Conservation (phyloP, 2,113 vertebrate species). For the Daphoenositta chrysoptera region DNA sequence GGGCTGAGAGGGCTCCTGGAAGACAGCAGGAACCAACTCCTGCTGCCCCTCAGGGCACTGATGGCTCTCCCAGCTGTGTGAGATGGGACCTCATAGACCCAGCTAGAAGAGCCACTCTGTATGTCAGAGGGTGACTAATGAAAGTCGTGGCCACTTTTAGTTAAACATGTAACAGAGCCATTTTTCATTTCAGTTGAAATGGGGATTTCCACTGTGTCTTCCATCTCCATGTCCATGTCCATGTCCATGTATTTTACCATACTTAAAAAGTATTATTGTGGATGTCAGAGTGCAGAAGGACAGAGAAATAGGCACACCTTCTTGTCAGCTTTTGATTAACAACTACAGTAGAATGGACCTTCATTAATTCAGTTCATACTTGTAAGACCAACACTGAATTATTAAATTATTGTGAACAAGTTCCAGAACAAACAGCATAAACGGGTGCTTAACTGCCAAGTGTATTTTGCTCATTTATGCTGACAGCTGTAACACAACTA, state of each 20-base stretch:
- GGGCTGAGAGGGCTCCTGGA: neutral
- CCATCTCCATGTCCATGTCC: neutral
- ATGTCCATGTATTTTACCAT: neutral
- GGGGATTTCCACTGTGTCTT: neutral
- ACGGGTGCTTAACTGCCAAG: neutral
- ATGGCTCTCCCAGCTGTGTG: neutral
- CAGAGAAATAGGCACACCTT: neutral
- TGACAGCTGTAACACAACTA: neutral
- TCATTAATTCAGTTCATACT: neutral
- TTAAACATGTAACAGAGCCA: neutral
- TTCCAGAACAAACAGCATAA: constrained; percentile 8
- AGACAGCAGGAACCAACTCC: neutral
- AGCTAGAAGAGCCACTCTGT: neutral
- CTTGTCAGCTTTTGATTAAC: neutral
- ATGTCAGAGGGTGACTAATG: neutral
- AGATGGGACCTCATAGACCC: rapidly evolving
- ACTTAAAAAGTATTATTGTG: neutral
- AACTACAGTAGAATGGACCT: neutral
- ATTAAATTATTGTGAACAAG: neutral
- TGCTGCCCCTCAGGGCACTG: neutral
- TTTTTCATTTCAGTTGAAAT: neutral
- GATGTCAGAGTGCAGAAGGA: neutral
- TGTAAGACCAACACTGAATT: neutral
- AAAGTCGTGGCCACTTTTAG: neutral
- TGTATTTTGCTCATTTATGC: neutral